These are phyloP conservation scores for Anguilla obscura DNA, from an alignment of 2,797 vertebrate genomes.

Conservation along the genomic window DNA sequence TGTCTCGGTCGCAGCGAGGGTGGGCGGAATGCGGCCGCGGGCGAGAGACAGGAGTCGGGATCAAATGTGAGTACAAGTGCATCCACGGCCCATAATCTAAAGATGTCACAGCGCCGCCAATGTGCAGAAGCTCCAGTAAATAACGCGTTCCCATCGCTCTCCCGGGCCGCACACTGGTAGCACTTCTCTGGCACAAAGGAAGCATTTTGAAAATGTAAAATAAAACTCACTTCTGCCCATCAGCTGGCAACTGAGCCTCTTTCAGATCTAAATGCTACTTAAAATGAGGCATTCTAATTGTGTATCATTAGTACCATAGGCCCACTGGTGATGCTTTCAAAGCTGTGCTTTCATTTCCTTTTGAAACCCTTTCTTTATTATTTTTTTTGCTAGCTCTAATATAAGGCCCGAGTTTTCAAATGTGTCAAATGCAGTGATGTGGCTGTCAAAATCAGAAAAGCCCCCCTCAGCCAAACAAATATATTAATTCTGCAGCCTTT, in stretches of 20 bases:
- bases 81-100: not conserved
- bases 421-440: not conserved
- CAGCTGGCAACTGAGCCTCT: constrained; percentile 45
- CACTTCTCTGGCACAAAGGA: constrained; percentile 21
- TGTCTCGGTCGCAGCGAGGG: not conserved
- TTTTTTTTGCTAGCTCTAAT: constrained; percentile 34
- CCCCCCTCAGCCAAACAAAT: constrained; percentile 8
- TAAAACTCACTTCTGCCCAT: not conserved
- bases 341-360: constrained; percentile 30
- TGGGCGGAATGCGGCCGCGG: not conserved
- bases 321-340: not conserved
- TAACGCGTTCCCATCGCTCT: not conserved
- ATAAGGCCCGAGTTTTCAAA: constrained; percentile 5
- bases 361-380: constrained; percentile 20
- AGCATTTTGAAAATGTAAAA: constrained; percentile 13
- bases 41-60: not conserved
- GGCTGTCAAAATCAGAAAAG: not conserved
- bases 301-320: not conserved
- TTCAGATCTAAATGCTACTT: constrained; percentile 48
- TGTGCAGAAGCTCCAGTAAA: no score
- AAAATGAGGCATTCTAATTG: constrained; percentile 34
- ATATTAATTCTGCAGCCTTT: constrained; percentile 34
- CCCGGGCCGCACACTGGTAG: not conserved
- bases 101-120: not conserved
- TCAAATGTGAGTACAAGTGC: not conserved